Conservation (phyloP, 2,113 vertebrate genomes). For the Scolopax mira region DNA sequence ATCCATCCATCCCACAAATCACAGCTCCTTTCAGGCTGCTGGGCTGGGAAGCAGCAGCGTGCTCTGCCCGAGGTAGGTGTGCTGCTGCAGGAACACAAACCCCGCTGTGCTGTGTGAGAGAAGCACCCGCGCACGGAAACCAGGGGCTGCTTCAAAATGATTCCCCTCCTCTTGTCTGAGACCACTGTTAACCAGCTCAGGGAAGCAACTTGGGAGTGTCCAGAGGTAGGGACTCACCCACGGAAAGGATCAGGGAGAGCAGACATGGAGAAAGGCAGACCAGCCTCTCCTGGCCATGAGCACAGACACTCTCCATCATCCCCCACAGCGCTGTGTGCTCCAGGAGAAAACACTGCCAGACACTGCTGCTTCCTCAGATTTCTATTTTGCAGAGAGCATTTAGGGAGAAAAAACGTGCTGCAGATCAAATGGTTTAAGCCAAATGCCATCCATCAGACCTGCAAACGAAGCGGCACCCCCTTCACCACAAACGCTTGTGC, state of each 20-base stretch:
- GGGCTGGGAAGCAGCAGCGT: accelerated
- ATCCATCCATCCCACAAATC: background rate
- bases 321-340: background rate
- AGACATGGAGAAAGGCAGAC: accelerated
- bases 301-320: accelerated
- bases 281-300: accelerated
- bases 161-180: background rate
- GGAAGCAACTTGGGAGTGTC: background rate
- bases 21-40: background rate
- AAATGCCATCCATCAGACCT: background rate
- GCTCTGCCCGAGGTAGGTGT: background rate
- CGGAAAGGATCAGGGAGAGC: background rate
- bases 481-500: background rate
- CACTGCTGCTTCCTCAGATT: background rate
- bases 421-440: background rate
- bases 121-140: background rate
- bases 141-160: background rate
- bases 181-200: background rate
- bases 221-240: accelerated
- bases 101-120: background rate
- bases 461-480: background rate
- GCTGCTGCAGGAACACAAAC: background rate
- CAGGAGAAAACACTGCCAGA: background rate
- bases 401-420: background rate
- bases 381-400: background rate